Conservation (phyloP, 2,797 vertebrate species). For the Sylvia borin region DNA sequence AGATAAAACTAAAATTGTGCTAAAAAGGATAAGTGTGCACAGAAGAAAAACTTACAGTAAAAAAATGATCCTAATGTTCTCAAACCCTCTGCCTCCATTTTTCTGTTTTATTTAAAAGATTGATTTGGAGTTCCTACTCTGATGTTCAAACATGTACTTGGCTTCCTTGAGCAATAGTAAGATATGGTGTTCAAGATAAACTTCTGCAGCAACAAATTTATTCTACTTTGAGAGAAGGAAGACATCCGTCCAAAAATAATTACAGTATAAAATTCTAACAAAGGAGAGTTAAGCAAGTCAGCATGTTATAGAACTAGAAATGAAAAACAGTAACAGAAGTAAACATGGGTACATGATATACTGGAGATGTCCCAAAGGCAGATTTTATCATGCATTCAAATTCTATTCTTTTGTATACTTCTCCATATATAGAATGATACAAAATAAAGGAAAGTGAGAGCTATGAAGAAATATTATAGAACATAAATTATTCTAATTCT, state of each 20-base stretch:
- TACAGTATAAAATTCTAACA: neutral
- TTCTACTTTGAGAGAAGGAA: neutral
- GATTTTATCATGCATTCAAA: neutral
- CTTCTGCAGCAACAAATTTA: neutral
- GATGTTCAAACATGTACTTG: neutral
- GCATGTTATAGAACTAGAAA: neutral
- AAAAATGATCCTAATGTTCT: neutral
- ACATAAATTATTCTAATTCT: neutral
- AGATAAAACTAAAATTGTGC: neutral
- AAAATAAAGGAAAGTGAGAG: neutral
- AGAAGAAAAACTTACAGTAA: neutral
- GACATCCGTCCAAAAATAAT: neutral
- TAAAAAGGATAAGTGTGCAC: neutral
- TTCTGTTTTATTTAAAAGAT: neutral
- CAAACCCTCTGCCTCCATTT: neutral
- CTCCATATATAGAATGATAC: neutral
- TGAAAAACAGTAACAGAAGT: neutral
- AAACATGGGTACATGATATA: neutral
- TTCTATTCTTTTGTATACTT: neutral
- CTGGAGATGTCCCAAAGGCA: neutral
- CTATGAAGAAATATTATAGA: neutral
- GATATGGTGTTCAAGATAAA: neutral
- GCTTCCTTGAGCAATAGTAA: neutral
- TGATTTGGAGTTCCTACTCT: neutral
- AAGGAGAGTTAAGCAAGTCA: neutral